Conservation (phyloP, 1,140 invertebrate species). For the Pectinophora gossypiella region DNA sequence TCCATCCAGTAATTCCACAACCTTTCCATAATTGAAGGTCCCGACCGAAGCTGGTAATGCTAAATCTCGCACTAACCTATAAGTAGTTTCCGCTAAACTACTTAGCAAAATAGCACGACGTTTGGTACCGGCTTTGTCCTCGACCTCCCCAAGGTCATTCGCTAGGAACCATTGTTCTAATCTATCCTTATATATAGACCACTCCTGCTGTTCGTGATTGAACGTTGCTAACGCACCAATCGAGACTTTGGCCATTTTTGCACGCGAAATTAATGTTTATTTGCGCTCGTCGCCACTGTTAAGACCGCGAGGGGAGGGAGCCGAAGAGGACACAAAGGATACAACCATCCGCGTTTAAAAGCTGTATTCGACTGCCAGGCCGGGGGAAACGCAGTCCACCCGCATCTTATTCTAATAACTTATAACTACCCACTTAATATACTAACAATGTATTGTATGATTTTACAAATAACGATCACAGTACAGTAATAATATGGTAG, state of each 20-base stretch:
- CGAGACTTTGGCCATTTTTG: conserved; percentile 3
- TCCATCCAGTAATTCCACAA: not conserved
- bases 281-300: not conserved
- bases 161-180: conserved; percentile 6
- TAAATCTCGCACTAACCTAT: conserved; percentile 1
- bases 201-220: not conserved
- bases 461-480: too few species aligned
- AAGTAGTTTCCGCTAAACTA: not conserved
- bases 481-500: too few species aligned
- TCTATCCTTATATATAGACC: not conserved
- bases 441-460: too few species aligned
- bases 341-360: too few species aligned
- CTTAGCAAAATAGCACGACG: not conserved
- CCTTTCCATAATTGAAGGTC: not conserved
- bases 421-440: too few species aligned
- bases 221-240: not conserved
- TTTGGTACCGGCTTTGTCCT: not conserved
- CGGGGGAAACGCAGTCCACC: too few species aligned
- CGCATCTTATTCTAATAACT: too few species aligned
- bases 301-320: too few species aligned
- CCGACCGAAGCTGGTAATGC: not conserved
- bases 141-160: not conserved
- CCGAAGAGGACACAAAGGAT: too few species aligned
- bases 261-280: not conserved
- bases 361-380: too few species aligned